Conservation (phyloP, 2,797 vertebrate species). For the Clarias fuscus region DNA sequence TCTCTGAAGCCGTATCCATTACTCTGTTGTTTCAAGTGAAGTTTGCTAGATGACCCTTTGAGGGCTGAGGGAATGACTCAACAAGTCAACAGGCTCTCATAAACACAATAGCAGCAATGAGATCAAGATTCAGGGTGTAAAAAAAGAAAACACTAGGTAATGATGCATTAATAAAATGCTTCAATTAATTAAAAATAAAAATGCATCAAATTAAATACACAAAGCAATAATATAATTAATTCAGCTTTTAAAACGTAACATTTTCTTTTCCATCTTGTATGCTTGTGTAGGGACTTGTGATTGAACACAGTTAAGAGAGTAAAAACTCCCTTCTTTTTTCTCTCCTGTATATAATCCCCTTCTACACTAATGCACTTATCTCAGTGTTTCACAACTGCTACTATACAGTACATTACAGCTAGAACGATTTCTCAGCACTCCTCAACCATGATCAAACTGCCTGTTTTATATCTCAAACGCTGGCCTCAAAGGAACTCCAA, state of each 20-base stretch:
- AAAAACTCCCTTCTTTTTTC: neutral
- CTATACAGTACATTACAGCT: too few relatives aligned
- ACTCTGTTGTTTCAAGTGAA: neutral
- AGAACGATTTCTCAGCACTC: too few relatives aligned
- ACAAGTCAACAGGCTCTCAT: neutral
- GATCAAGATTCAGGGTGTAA: neutral
- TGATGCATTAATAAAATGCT: neutral
- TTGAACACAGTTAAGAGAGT: too few relatives aligned
- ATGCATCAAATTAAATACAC: neutral
- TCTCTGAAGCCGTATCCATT: neutral
- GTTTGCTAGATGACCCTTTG: neutral
- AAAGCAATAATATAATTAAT: neutral
- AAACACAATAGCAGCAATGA: neutral
- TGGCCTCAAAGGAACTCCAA: too few relatives aligned
- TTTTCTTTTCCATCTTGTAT: neutral
- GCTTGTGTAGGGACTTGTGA: too few relatives aligned
- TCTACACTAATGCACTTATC: too few relatives aligned
- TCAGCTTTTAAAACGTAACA: neutral
- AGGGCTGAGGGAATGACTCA: neutral
- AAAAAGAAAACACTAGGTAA: neutral
- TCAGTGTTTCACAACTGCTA: too few relatives aligned
- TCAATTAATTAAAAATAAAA: neutral
- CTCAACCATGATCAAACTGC: too few relatives aligned
- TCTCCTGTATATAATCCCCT: neutral
- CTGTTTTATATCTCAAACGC: too few relatives aligned